phyloP scores from a whole-genome alignment of 2,888 invertebrate genomes.

The Mimas tiliae region DNA sequence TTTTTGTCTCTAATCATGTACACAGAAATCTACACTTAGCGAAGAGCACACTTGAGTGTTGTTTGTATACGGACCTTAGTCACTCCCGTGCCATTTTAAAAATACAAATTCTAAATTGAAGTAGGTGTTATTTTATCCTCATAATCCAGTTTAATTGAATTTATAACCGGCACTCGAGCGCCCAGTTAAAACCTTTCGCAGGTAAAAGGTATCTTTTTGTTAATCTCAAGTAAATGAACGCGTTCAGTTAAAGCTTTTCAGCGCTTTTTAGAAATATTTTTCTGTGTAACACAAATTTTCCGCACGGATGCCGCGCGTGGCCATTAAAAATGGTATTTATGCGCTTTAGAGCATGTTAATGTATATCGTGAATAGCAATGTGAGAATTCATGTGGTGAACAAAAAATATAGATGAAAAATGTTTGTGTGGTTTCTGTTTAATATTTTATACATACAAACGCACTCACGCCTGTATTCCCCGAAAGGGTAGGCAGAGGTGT shows the following conservation, averaged over 20 bases:
- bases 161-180: slow-evolving; percentile 10
- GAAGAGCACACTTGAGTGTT: too few relatives aligned
- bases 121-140: slow-evolving; percentile 2
- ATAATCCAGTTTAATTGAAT: slow-evolving; percentile 19
- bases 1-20: too few relatives aligned
- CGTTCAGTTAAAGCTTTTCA: slow-evolving; percentile 24
- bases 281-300: slow-evolving; percentile 24
- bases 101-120: not conserved
- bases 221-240: slow-evolving; percentile 24
- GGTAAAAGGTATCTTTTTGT: slow-evolving; percentile 24
- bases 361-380: not conserved
- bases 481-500: too few relatives aligned
- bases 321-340: slow-evolving; percentile 27
- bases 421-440: not conserved
- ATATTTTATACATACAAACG: too few relatives aligned
- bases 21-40: too few relatives aligned
- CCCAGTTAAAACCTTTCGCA: slow-evolving; percentile 16
- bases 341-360: slow-evolving; percentile 14
- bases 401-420: not conserved
- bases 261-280: slow-evolving; percentile 24
- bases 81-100: too few relatives aligned
- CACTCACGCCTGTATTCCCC: too few relatives aligned
- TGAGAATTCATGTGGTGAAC: not conserved
- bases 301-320: slow-evolving; percentile 18
- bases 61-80: too few relatives aligned